Evolutionary conservation across 2,888 invertebrate genomes (phyloP).

Genomic region (Steromphala cineraria): DNA sequence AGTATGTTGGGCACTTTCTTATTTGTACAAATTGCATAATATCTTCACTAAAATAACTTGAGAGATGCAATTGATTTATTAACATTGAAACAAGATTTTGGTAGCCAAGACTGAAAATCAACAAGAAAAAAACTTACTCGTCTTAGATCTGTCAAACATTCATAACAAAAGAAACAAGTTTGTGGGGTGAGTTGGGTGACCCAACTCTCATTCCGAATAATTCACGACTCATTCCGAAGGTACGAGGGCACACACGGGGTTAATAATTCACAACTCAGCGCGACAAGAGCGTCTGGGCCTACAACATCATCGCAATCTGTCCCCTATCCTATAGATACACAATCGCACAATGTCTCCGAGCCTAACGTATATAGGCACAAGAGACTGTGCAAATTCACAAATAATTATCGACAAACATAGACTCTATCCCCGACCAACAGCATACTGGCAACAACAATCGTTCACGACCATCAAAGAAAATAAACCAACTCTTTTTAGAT

Average conservation of each 20-base stretch:
- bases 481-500: background rate
- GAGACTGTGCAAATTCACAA: slow-evolving; percentile 17
- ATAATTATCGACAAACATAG: slow-evolving; percentile 22
- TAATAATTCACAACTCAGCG: slow-evolving; percentile 8
- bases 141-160: background rate
- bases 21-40: background rate
- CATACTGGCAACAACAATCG: background rate
- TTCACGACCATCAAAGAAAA: slow-evolving; percentile 9
- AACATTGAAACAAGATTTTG: no score
- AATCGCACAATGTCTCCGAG: background rate
- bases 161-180: background rate
- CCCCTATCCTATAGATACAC: background rate
- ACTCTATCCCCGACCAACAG: background rate
- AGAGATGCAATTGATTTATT: no score
- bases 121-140: background rate
- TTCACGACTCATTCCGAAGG: background rate
- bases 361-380: slow-evolving; percentile 6
- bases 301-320: background rate
- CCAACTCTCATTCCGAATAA: background rate
- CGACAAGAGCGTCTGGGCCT: background rate
- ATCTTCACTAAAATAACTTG: background rate
- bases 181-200: background rate
- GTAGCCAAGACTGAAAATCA: no score
- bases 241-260: no score
- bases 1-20: background rate